phyloP scores from a whole-genome alignment of 2,113 vertebrate species.

The Xerus inauris region DNA sequence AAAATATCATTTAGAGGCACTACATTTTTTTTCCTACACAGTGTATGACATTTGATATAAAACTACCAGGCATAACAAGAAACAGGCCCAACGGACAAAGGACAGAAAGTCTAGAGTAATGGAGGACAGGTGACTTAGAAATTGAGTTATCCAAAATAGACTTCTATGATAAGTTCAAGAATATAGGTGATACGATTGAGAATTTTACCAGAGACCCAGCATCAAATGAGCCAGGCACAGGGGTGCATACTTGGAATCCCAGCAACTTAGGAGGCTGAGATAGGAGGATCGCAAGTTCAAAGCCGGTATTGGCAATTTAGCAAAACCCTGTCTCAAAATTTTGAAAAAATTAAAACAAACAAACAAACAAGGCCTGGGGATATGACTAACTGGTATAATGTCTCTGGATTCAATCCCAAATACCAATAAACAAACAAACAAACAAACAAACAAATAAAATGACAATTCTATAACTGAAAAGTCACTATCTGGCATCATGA shows the following conservation, averaged over 20 bases:
- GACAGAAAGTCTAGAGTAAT: background rate
- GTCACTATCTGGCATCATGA: background rate
- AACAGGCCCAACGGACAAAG: background rate
- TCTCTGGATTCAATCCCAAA: too few species aligned
- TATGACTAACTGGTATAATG: too few species aligned
- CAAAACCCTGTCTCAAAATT: too few species aligned
- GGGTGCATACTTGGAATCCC: too few species aligned
- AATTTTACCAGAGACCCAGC: background rate
- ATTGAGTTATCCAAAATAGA: background rate
- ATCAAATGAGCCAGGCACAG: background rate
- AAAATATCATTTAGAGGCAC: background rate
- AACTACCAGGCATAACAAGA: background rate
- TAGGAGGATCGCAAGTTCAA: too few species aligned
- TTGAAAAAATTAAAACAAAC: too few species aligned
- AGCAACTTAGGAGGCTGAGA: too few species aligned
- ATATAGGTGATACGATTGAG: slow-evolving; percentile 18
- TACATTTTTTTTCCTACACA: background rate
- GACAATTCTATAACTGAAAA: background rate
- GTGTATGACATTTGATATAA: slow-evolving; percentile 8
- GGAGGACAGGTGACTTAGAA: background rate
- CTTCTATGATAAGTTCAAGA: background rate
- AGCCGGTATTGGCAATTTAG: too few species aligned
- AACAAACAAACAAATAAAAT: too few species aligned
- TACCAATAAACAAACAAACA: too few species aligned
- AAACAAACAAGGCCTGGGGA: background rate